Evolutionary conservation across 2,888 invertebrate genomes (phyloP), one percentile per base, ranked within the genome.

Genomic region (Drosophila nigritarsus): DNA sequence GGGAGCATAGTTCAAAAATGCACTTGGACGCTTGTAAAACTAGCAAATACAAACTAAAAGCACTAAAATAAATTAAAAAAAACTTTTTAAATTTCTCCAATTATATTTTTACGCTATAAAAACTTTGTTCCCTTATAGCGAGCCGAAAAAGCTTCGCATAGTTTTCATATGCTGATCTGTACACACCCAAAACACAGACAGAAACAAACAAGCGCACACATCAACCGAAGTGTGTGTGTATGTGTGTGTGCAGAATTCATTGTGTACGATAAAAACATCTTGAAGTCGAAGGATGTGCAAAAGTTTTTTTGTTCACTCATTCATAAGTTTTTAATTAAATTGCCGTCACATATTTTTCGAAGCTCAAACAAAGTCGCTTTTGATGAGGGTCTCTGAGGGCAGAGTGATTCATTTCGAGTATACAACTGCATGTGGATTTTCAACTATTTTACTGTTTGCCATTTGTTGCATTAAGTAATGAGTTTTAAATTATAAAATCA

Each of bases 251-350:
- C 50, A 45, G 56, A 65, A 81, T 81, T 78, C 82, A 89, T 87
- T 87, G 45, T 86, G 80, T 75, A 86, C 86, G 75, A 90, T 82
- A 85, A 86, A 82, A 90, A 90, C 89, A 87, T 89, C 83, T 88
- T 87, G 75, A 90, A 88, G 90, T 89, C 86, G 77, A 77, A 90
- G 89, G 89, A 90, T 87, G 90, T 82, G 89, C 73, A 73, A 73
- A 90, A 87, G 76, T 90, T 88, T 82, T 76, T 82, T 86, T 90
- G 90, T 86, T 89, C 90, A 87, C 79, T 90, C 86, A 90, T 89
- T 90, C 86, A 90, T 87, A 87, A 87, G 86, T 89, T 87, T 87
- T 87, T 87, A 87, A 87, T 87, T 87, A 87, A 87, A 87, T 90
- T 87, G 86, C 78, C 87, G 90, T 90, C 89, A 87, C 86, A 88